Evolutionary conservation across 2,888 invertebrate species (phyloP), one percentile per base, ranked within the genome.

Genomic region (Branchipolynoe longqiensis): DNA sequence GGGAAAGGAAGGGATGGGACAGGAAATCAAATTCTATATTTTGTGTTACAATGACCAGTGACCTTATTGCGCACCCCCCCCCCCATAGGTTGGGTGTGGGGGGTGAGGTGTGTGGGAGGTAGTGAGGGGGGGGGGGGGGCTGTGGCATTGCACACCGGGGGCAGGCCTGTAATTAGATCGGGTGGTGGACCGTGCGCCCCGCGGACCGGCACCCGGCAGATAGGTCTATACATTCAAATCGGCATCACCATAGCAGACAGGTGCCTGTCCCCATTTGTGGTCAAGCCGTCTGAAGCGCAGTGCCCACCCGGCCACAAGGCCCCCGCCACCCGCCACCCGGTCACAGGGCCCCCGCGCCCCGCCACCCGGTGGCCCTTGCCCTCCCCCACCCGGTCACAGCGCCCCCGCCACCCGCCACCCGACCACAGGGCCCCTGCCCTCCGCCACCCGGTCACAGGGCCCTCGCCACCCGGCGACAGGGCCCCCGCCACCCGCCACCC

Each of bases 191-290:
- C 38, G 22, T 22, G 36, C n/a, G 4, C 58, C 38, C 36, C 36
- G 36, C 36, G 36, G 69, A 4, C 69, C 69, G 18, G 4, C 58
- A 38, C 36, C 69, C 69, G 33, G 69, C 69, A 12, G 38, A 18
- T 36, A 36, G 69, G 38, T 69, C 69, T 38, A 69, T 69, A 69
- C 69, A 69, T 69, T 69, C 69, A 69, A 69, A 69, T 69, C 38
- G 69, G 69, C 18, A n/a, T 38, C 69, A 69, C 14, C 69, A 38
- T 25, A 14, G 69, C n/a, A 25, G 69, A 38, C 69, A 69, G 69
- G 69, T 69, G 69, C 38, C 69, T 69, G 69, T 69, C 38, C 18
- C 33, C 36, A 69, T 69, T 69, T 69, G 69, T 69, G 36, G n/a
- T 36, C 69, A 2, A 38, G 33, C 3, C 25, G 18, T 69, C 69